Conservation (phyloP, 2,888 invertebrate species). For the Bedellia somnulentella region DNA sequence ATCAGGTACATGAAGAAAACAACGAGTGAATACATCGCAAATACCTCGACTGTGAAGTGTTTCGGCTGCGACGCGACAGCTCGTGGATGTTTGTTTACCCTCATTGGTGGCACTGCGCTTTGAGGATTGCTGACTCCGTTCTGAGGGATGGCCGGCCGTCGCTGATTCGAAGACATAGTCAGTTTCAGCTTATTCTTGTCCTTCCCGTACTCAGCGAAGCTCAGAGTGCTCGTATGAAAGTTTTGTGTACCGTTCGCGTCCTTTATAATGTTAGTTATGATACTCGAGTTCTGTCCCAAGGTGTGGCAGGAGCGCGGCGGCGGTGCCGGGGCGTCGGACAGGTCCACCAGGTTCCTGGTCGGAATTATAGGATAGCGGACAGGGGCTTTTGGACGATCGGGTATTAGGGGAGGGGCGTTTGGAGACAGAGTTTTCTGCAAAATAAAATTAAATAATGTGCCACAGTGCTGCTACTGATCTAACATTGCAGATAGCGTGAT, state of each 20-base stretch:
- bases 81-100: too few species aligned
- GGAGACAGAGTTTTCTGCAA: slow-evolving; percentile 54
- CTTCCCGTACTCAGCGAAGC: slow-evolving; percentile 31
- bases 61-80: too few species aligned
- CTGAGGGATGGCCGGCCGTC: slow-evolving; percentile 14
- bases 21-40: slow-evolving; percentile 42
- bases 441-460: slow-evolving; percentile 50
- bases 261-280: slow-evolving; percentile 44
- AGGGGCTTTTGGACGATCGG: slow-evolving; percentile 44
- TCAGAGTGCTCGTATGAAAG: slow-evolving; percentile 50
- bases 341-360: slow-evolving; percentile 43
- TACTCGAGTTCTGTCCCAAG: slow-evolving; percentile 21
- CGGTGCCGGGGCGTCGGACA: slow-evolving; percentile 42
- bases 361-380: slow-evolving; percentile 46
- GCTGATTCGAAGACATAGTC: slow-evolving; percentile 36
- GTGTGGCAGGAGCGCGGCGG: slow-evolving; percentile 34
- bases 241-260: slow-evolving; percentile 23
- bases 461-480: slow-evolving; percentile 44
- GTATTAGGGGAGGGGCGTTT: slow-evolving; percentile 45
- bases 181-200: slow-evolving; percentile 43
- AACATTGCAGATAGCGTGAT: too few species aligned
- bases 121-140: too few species aligned
- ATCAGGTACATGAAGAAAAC: slow-evolving; percentile 39
- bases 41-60: too few species aligned
- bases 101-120: too few species aligned